A percentile compares a stretch with the other conserved stretches of the same genome.
Evolutionary conservation across 2,797 vertebrate species (phyloP).

Genomic region (Gymnoscopelus braueri): DNA sequence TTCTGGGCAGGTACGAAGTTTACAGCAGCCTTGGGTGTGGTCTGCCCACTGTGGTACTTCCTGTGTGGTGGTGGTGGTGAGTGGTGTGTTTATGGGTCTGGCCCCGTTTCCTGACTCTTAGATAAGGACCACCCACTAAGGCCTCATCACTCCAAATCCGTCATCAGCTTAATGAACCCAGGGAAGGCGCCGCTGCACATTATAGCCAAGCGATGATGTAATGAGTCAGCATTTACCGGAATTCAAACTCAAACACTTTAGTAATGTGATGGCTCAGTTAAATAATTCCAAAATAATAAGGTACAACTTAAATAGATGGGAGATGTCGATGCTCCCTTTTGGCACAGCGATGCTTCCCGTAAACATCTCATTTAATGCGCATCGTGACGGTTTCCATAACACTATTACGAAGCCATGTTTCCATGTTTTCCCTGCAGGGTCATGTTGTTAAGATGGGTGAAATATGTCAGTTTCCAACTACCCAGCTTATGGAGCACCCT

Average conservation of each 20-base stretch:
- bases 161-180: conserved; percentile 67
- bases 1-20: conserved; percentile 43
- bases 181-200: conserved; percentile 54
- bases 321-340: conserved; percentile 37
- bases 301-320: conserved; percentile 24
- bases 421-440: conserved; percentile 38
- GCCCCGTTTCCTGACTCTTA: conserved; percentile 71
- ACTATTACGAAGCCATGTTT: conserved; percentile 24
- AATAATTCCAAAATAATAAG: conserved; percentile 51
- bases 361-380: conserved; percentile 40
- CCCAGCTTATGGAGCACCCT: conserved; percentile 45
- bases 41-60: conserved; percentile 64
- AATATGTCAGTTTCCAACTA: conserved; percentile 59
- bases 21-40: conserved; percentile 69
- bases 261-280: conserved; percentile 48
- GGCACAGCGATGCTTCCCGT: conserved; percentile 37
- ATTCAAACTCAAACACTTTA: conserved; percentile 36
- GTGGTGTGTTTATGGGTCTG: conserved; percentile 73
- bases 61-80: conserved; percentile 59
- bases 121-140: conserved; percentile 80
- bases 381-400: conserved; percentile 33
- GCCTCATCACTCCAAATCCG: conserved; percentile 68
- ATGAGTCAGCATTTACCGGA: conserved; percentile 72
- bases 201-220: conserved; percentile 58
- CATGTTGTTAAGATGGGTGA: conserved; percentile 35